Evolutionary conservation across 2,888 invertebrate genomes (phyloP), one percentile per base, ranked within the genome.

Genomic region (Pseudococcus longispinus): DNA sequence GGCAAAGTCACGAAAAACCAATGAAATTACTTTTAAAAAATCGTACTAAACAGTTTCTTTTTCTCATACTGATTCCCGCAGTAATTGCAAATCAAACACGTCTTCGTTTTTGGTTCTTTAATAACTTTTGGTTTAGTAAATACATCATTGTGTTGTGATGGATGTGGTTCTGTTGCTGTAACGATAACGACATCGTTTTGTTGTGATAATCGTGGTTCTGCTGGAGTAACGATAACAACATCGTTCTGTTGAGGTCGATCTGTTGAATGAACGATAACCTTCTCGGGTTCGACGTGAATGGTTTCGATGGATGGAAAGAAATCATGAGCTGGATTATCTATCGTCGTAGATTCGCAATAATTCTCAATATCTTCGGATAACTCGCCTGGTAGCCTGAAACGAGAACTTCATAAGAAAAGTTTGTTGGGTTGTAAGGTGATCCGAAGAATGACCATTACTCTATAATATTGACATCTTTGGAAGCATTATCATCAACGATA

Each of bases 81-180:
- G 42, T 70, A 85, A 15, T 85, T 85, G 6, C 85, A 85, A n/a
- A 85, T 85, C 2, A 85, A 85, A 18, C 85, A 60, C 0, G 65
- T 80, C 26, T 80, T 80, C 23, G 18, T 15, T 32, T 74, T 32
- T 32, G 77, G 13, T 80, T 80, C 37, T 80, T 80, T 42, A 0
- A 42, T 20, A 20, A 18, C 11, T 20, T 42, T 15, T 42, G 42
- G 1, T 32, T 32, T 42, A 20, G 20, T 11, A 20, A 42, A 20
- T 42, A 11, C 6, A 20, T 80, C 20, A 5, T 80, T 42, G 9
- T 60, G 60, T 60, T 60, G 60, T 0, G 23, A 11, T 51, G n/a
- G 51, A n/a, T 2, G 9, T 51, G 51, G n/a, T 51, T 51, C n/a
- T 18, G 51, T n/a, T n/a, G 51, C n/a, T 2, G 18, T 51, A n/a